phyloP scores from a whole-genome alignment of 2,797 vertebrate species.

The Rhinoraja longicauda region DNA sequence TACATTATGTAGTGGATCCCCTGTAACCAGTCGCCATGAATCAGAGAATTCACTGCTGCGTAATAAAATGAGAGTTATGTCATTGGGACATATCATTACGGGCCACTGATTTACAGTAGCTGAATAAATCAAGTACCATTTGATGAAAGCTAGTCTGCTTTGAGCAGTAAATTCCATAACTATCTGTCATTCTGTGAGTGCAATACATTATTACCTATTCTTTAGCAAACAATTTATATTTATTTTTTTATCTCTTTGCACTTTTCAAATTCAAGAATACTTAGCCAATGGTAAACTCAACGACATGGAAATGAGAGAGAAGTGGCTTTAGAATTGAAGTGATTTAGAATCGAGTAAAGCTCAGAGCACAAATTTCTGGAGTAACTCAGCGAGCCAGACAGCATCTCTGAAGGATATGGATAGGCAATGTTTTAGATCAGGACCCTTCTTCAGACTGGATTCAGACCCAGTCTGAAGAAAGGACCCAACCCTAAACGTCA shows the following conservation, averaged over 20 bases:
- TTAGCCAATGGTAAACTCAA: not conserved
- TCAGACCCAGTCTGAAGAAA: too few relatives aligned
- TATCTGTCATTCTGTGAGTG: not conserved
- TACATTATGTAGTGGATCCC: not conserved
- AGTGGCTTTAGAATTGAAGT: not conserved
- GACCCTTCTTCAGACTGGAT: too few relatives aligned
- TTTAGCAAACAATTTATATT: not conserved
- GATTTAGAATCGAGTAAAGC: not conserved
- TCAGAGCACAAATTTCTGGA: too few relatives aligned
- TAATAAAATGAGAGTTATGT: not conserved
- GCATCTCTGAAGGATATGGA: too few relatives aligned
- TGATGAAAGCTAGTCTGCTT: not conserved
- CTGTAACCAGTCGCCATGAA: too few relatives aligned
- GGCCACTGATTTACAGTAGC: not conserved
- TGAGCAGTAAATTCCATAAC: not conserved
- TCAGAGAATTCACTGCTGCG: not conserved
- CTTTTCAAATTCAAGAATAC: not conserved
- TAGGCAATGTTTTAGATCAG: too few relatives aligned
- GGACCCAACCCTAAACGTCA: too few relatives aligned
- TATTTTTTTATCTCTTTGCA: not conserved
- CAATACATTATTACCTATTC: not conserved
- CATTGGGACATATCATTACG: not conserved
- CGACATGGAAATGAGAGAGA: not conserved
- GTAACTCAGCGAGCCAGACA: too few relatives aligned
- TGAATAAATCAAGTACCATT: not conserved